These are phyloP conservation scores for Itoplectis maculator DNA, from an alignment of 2,888 invertebrate species.

Conservation along the genomic window DNA sequence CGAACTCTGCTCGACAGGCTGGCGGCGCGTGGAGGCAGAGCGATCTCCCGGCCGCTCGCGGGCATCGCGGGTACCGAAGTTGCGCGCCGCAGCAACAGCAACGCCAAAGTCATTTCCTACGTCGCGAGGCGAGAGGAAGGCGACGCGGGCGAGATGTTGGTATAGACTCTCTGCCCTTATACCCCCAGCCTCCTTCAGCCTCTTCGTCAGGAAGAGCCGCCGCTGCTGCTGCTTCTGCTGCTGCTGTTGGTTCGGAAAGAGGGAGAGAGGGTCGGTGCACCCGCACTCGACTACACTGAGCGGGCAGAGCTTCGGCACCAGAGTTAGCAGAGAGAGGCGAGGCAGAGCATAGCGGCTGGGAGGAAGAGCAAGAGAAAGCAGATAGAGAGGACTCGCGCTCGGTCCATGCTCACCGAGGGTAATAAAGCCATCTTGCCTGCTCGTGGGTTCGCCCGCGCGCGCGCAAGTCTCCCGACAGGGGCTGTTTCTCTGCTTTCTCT, in stretches of 20 bases:
- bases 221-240: slow-evolving; percentile 35
- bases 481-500: not conserved
- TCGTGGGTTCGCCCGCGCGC: slow-evolving; percentile 57
- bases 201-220: slow-evolving; percentile 62
- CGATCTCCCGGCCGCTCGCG: slow-evolving; percentile 33
- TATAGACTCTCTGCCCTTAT: slow-evolving; percentile 48
- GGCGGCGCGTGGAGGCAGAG: not conserved
- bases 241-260: slow-evolving; percentile 35
- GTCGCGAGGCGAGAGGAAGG: slow-evolving; percentile 46
- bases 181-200: slow-evolving; percentile 61
- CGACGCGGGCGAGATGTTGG: slow-evolving; percentile 30
- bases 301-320: not conserved
- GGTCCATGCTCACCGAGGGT: slow-evolving; percentile 74
- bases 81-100: slow-evolving; percentile 56
- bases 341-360: slow-evolving; percentile 12
- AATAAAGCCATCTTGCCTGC: slow-evolving; percentile 84
- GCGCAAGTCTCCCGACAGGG: slow-evolving; percentile 63
- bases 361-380: slow-evolving; percentile 45
- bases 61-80: slow-evolving; percentile 52
- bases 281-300: slow-evolving; percentile 67
- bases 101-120: slow-evolving; percentile 70
- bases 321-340: slow-evolving; percentile 16
- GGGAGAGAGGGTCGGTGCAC: slow-evolving; percentile 71
- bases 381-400: slow-evolving; percentile 73
- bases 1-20: slow-evolving; percentile 11